phyloP scores from a whole-genome alignment of 35 echinoderm and acorn worm species.

The Lytechinus variegatus region DNA sequence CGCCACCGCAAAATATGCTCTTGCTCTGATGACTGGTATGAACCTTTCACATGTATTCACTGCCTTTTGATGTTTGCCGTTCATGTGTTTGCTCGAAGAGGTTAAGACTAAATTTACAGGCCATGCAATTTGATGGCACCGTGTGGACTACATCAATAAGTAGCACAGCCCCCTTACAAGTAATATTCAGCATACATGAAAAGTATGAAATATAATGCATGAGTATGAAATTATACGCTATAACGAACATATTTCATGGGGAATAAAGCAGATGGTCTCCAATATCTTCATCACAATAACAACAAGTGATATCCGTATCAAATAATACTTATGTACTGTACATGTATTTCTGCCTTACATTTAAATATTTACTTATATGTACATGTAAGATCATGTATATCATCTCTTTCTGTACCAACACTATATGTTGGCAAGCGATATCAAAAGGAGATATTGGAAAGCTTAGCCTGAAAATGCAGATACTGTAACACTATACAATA shows the following conservation, averaged over 20 bases:
- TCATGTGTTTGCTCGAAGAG: background rate
- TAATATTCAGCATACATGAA: background rate
- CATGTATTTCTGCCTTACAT: no score
- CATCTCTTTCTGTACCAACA: no score
- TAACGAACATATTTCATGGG: background rate
- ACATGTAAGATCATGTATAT: no score
- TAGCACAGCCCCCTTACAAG: background rate
- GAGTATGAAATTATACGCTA: no score
- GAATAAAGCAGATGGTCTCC: background rate
- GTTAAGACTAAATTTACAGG: background rate
- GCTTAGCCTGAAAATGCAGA: no score
- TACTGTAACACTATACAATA: background rate
- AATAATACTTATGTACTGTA: no score
- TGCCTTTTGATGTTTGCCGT: background rate
- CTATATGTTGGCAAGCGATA: no score
- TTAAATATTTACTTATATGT: no score
- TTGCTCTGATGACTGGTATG: background rate
- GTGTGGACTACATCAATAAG: background rate
- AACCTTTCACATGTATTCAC: background rate
- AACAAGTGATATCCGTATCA: no score
- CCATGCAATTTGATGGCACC: background rate
- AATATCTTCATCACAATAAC: background rate
- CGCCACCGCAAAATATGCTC: background rate
- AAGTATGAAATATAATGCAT: no score
- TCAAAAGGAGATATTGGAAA: no score